Base-by-base conservation (phyloP, 2,888 invertebrate species). In the Luffia ferchaultella region DNA sequence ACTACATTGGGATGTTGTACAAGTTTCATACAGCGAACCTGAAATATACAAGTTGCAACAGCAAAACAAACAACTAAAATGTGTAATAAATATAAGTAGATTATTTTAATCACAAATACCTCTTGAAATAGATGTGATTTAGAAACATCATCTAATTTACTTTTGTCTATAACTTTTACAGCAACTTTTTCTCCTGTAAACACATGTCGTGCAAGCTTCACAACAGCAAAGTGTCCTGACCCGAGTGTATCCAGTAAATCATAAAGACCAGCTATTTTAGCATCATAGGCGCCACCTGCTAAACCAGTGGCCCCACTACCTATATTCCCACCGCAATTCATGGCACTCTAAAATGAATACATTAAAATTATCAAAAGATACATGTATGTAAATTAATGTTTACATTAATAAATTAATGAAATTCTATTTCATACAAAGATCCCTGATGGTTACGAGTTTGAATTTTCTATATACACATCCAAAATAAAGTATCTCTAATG, bases 1-100 rank as follows among this genome's bases (percentile, higher is more conserved):
- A 99, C 98, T 42, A 99, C 98, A 85, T 99, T 97, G 30, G 98
- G 98, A 85, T 99, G 99, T 74, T 99, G 98, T 46, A 99, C 98
- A 62, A 99, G 84, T 82, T 98, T 98, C 98, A 98, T 98, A 75
- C 98, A 98, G 57, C 97, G 89, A 55, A 95, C 91, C 94, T 92
- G 66, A 51, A 76, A 67, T 1, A 5, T 20, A 20, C 62, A 56
- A 53, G 54, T 30, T 30, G 12, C 5, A 30, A 30, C 12, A 30
- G 5, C 12, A 30, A 30, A 30, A 30, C 12, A 30, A 3, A 30
- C 3, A 30, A 30, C 30, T 30, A 30, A 30, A 30, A 30, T 7
- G 3, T 30, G 5, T 30, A 3, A 30, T 12, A 30, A 30, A 3
- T 30, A 30, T 16, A n/a, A 5, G 43, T 43, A 43, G 7, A 16